Base-by-base conservation (phyloP, 2,888 invertebrate species). In the Antitype chi region DNA sequence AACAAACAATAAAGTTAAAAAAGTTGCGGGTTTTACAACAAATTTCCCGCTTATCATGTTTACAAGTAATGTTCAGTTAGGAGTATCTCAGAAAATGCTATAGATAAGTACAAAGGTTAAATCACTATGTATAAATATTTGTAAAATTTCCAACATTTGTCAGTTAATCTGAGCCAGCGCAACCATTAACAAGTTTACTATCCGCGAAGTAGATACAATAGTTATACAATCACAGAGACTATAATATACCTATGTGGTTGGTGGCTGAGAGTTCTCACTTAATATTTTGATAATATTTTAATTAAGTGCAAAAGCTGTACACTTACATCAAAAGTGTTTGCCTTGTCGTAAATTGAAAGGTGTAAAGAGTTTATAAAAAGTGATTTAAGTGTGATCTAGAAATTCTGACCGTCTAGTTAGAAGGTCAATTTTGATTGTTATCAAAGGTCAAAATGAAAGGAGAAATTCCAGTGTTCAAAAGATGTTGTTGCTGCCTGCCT, bases 401-500 rank as follows among this genome's bases (percentile, higher is more conserved):
- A 52, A 32, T 25, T 8, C 5, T 52, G 23, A 23, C 25, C 17
- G 17, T 38, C 8, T 15, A 15, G 4, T 0, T n/a, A n/a, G n/a
- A n/a, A n/a, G n/a, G n/a, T n/a, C n/a, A n/a, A n/a, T n/a, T n/a
- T n/a, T n/a, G n/a, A n/a, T n/a, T n/a, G n/a, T n/a, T 52, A 28
- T 11, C 7, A 6, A 28, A 53, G 32, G 32, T 32, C 43, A 80
- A 55, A 55, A 79, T 79, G 81, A 62, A 74, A 62, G 49, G 74
- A 20, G 59, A 84, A 49, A 28, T 84, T 69, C 94, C 94, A 1
- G 91, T 90, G 67, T 93, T 89, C 57, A 88, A 76, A 38, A 87
- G 92, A 70, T 94, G 94, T 69, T 93, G 91, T 60, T 87, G 86
- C 43, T 94, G 92, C 69, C 11, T 94, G 0, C 94, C 94, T 6